phyloP scores from a whole-genome alignment of 2,888 invertebrate species.

The Agelastica alni region DNA sequence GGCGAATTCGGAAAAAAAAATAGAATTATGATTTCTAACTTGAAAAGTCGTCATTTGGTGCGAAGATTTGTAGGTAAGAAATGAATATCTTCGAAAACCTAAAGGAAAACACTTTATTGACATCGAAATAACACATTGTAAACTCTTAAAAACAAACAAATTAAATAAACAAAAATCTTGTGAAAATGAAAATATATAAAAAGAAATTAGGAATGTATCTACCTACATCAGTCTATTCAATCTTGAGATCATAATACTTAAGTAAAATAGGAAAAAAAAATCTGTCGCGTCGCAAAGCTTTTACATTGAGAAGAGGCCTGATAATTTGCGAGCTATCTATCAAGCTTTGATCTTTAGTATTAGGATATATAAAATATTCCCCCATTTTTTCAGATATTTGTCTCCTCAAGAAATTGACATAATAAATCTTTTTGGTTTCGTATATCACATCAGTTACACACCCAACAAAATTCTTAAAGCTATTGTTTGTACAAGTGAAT shows the following conservation, averaged over 20 bases:
- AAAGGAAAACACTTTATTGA: no score
- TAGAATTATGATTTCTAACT: no score
- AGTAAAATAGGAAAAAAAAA: background rate
- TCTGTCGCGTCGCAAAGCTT: background rate
- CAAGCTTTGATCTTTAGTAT: background rate
- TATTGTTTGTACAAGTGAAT: slow-evolving; percentile 8
- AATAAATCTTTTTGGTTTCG: slow-evolving; percentile 8
- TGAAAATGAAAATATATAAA: no score
- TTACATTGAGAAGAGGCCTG: background rate
- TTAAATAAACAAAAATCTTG: no score
- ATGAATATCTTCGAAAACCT: no score
- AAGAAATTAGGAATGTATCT: no score
- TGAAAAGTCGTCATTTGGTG: no score
- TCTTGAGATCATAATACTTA: background rate
- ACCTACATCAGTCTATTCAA: no score
- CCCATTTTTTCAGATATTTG: slow-evolving; percentile 10
- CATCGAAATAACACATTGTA: no score
- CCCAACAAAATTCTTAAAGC: slow-evolving; percentile 8
- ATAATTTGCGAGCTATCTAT: slow-evolving; percentile 1
- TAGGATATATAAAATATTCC: background rate
- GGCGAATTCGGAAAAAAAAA: no score
- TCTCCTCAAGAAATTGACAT: slow-evolving; percentile 11
- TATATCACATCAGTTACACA: slow-evolving; percentile 9
- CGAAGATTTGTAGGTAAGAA: no score
- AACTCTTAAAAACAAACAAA: no score